Base-by-base conservation (phyloP, 2,888 invertebrate genomes). In the Eurois occulta region DNA sequence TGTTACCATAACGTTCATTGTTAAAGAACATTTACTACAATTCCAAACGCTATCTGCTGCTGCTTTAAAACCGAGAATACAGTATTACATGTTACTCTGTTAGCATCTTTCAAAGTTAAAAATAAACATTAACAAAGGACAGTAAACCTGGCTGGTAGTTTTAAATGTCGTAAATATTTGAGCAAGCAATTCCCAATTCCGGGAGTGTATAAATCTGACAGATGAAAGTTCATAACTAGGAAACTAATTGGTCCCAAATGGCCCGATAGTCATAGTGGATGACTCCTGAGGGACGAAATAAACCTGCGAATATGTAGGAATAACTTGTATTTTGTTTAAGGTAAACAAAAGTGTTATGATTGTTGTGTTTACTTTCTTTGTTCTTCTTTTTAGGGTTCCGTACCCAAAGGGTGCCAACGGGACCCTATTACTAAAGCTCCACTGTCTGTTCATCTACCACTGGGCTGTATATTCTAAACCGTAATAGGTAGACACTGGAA, bases 191-290 rank as follows among this genome's bases (percentile, higher is more conserved):
- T 90, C 91, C 92, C 90, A 81, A 84, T 85, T 84, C 90, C 84
- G 81, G 75, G 78, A 38, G 81, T 86, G 67, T 90, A 90, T 91
- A 91, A 92, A 92, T 91, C 91, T 91, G 93, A 92, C 93, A 90
- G 91, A 90, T 91, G 92, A 92, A 94, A 95, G 93, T 94, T 94
- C 91, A 93, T 93, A 94, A 94, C 94, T 91, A 92, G 92, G 85
- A 93, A 93, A 94, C 93, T 94, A 95, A 95, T 95, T 93, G 94
- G 92, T 92, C 95, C 93, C 93, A 48, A 70, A 88, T 87, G 93
- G 80, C 81, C 70, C 68, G 93, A 94, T 94, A 94, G 92, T 91
- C 86, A 90, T 91, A 83, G 92, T 90, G 86, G 89, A 94, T 94
- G 92, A 87, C 88, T 91, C 94, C 90, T 92, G 2, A 11, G 92